Conservation (phyloP, 2,113 vertebrate genomes). For the Cyanoliseus patagonus region DNA sequence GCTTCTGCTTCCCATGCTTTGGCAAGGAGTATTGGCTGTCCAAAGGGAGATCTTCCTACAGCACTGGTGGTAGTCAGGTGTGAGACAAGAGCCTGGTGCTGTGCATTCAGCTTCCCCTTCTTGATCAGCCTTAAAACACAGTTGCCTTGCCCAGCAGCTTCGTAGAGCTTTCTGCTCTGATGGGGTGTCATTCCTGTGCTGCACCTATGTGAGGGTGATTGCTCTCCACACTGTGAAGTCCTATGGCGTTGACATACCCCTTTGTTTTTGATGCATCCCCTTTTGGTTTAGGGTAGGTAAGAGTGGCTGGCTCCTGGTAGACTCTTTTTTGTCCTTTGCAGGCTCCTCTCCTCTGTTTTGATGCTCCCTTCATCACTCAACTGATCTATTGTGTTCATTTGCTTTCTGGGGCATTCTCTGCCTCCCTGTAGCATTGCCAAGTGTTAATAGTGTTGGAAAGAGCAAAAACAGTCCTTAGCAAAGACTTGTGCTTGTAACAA, state of each 20-base stretch:
- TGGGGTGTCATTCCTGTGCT: background rate
- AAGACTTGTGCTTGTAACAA: background rate
- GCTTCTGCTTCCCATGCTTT: background rate
- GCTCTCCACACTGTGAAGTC: no score
- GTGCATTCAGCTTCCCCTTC: background rate
- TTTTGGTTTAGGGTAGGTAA: background rate
- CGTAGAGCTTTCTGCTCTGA: background rate
- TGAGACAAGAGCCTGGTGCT: background rate
- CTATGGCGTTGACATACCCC: rapidly evolving
- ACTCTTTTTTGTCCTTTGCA: background rate
- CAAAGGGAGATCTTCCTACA: background rate
- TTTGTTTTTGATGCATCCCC: background rate
- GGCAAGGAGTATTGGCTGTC: background rate
- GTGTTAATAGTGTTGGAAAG: background rate
- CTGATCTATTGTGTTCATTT: background rate
- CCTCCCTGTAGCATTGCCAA: background rate
- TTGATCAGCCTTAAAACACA: background rate
- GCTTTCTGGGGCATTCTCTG: background rate
- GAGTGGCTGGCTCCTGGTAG: background rate
- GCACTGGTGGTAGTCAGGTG: background rate
- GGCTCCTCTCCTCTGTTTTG: background rate
- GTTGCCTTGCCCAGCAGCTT: background rate
- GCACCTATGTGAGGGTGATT: background rate
- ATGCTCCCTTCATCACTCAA: background rate
- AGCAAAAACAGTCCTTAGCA: background rate